Evolutionary conservation across 2,113 vertebrate genomes (phyloP).

Genomic region (Spea bombifrons): DNA sequence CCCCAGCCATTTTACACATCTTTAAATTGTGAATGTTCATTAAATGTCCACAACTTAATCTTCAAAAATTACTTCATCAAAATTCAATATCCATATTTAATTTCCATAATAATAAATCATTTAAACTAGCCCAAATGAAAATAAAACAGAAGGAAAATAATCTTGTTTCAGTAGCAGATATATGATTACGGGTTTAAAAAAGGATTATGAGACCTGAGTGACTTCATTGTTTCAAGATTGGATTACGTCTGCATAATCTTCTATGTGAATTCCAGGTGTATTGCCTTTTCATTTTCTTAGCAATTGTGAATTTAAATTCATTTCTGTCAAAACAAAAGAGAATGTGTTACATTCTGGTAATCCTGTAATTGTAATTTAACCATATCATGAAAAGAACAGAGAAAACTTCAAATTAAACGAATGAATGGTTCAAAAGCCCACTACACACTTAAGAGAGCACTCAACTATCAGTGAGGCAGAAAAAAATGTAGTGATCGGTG

Average conservation of each 20-base stretch:
- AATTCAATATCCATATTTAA: constrained; percentile 43
- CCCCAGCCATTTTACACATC: too few relatives aligned
- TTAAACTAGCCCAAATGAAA: constrained; percentile 32
- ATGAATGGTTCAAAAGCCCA: constrained; percentile 1
- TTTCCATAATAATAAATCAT: constrained; percentile 44
- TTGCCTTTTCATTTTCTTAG: constrained; percentile 41
- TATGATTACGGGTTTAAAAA: constrained; percentile 45
- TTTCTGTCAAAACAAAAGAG: constrained; percentile 46
- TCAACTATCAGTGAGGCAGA: not conserved
- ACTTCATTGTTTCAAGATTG: constrained; percentile 46
- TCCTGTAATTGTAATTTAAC: constrained; percentile 39
- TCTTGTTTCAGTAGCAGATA: constrained; percentile 45
- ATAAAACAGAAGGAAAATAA: constrained; percentile 47
- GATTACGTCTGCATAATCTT: constrained; percentile 44
- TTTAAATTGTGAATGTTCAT: constrained; percentile 13
- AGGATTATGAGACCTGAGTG: constrained; percentile 48
- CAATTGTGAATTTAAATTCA: constrained; percentile 45
- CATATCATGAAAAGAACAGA: constrained; percentile 29
- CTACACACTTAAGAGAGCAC: not conserved
- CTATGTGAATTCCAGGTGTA: constrained; percentile 42
- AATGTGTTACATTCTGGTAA: constrained; percentile 24
- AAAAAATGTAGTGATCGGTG: not conserved
- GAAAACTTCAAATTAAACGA: constrained; percentile 24
- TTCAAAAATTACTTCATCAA: constrained; percentile 40
- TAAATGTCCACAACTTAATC: constrained; percentile 35